These are phyloP conservation scores for Protomyctophum bolini DNA, from an alignment of 2,113 vertebrate genomes.

Conservation along the genomic window DNA sequence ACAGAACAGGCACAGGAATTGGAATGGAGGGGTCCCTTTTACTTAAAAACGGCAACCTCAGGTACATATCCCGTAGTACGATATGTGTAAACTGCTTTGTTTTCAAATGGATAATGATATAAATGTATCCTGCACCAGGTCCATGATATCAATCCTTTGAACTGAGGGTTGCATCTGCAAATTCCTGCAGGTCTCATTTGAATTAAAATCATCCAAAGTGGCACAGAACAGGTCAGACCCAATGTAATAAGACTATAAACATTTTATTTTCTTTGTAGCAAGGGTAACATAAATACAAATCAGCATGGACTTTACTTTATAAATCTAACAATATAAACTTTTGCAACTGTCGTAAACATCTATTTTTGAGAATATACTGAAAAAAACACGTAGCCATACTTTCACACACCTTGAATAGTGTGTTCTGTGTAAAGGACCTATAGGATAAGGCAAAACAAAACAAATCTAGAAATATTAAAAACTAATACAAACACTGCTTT, in stretches of 20 bases:
- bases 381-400: background rate
- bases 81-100: too few relatives aligned
- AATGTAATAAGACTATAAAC: slow-evolving; percentile 30
- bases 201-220: too few relatives aligned
- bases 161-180: too few relatives aligned
- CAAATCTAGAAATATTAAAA: slow-evolving; percentile 76
- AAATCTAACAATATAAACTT: slow-evolving; percentile 68
- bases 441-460: slow-evolving; percentile 61
- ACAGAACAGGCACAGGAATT: too few relatives aligned
- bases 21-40: too few relatives aligned
- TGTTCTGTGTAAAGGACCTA: slow-evolving; percentile 67
- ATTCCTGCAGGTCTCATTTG: too few relatives aligned
- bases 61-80: too few relatives aligned
- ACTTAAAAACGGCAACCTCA: too few relatives aligned
- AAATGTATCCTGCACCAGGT: too few relatives aligned
- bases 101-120: too few relatives aligned
- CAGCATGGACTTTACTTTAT: slow-evolving; percentile 62
- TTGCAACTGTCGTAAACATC: slow-evolving; percentile 44
- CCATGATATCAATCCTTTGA: too few relatives aligned
- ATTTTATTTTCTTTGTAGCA: slow-evolving; percentile 63
- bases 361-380: slow-evolving; percentile 35
- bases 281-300: slow-evolving; percentile 66
- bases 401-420: slow-evolving; percentile 46
- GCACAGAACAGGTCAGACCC: too few relatives aligned
- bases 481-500: slow-evolving; percentile 78